Conservation (phyloP, 1,140 invertebrate genomes). For the Colletes latitarsis region DNA sequence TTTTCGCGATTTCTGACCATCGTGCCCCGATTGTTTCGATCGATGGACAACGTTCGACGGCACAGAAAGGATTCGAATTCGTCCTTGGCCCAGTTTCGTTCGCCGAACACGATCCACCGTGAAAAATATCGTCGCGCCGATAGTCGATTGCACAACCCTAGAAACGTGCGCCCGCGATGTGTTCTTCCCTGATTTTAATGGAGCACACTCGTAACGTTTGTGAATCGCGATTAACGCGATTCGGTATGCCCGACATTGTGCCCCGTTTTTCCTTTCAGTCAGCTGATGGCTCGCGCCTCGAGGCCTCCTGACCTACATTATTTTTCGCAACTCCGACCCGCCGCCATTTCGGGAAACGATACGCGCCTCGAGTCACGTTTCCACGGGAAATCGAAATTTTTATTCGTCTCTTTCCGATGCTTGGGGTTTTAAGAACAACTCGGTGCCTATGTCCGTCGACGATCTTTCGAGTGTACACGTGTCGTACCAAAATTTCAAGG, state of each 20-base stretch:
- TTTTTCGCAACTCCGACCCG: constrained; percentile 36
- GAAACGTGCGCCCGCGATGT: constrained; percentile 17
- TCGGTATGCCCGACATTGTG: constrained; percentile 36
- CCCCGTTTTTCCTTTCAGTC: constrained; percentile 24
- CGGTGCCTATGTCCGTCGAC: no score
- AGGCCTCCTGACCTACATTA: constrained; percentile 36
- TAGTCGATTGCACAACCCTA: constrained; percentile 17
- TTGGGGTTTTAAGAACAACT: no score
- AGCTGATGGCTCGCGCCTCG: constrained; percentile 10
- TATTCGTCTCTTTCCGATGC: no score
- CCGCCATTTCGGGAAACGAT: constrained; percentile 5
- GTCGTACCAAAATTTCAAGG: no score
- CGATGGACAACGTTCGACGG: constrained; percentile 1
- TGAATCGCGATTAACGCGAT: constrained; percentile 41
- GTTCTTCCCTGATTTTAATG: constrained; percentile 19
- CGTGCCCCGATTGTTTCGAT: not conserved
- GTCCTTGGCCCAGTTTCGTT: constrained; percentile 38
- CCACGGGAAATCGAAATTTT: no score
- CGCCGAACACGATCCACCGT: not conserved
- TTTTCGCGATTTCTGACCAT: no score
- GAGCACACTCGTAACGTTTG: constrained; percentile 20
- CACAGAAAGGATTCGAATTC: not conserved
- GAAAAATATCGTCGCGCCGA: not conserved
- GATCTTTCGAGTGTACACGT: no score
- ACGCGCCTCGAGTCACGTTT: no score